Percentiles rank a stretch among this genome's conserved stretches.
phyloP scores from a whole-genome alignment of 2,797 vertebrate genomes.

The Lutjanus argentimaculatus region DNA sequence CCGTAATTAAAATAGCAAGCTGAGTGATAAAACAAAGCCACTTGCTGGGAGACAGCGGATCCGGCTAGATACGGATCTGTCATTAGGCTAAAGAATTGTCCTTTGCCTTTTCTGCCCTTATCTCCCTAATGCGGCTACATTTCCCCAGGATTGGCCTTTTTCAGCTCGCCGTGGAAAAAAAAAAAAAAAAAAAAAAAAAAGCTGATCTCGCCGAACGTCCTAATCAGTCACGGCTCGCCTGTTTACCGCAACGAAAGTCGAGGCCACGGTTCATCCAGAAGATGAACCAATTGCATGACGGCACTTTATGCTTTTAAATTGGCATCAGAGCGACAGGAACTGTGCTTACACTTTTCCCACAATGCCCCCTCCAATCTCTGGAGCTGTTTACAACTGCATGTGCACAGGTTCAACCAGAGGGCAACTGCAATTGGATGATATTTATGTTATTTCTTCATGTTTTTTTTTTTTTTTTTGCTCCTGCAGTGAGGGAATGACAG shows the following conservation, averaged over 20 bases:
- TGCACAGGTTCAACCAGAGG: slow-evolving; percentile 52
- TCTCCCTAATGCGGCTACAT: slow-evolving; percentile 77
- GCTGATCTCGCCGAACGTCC: slow-evolving; percentile 55
- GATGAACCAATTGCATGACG: slow-evolving; percentile 28
- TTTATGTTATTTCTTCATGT: slow-evolving; percentile 24
- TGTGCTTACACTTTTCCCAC: neutral
- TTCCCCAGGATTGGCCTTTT: slow-evolving; percentile 70
- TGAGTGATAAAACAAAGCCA: slow-evolving; percentile 83
- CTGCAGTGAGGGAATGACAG: slow-evolving; percentile 25
- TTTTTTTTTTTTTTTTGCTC: neutral
- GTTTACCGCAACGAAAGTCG: slow-evolving; percentile 51
- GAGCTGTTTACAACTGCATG: slow-evolving; percentile 24
- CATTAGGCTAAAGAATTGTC: slow-evolving; percentile 84
- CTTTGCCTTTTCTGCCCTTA: slow-evolving; percentile 80
- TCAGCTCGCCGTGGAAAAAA: neutral
- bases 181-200: slow-evolving; percentile 34
- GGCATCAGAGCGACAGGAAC: slow-evolving; percentile 31
- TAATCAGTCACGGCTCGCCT: slow-evolving; percentile 61
- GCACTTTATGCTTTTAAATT: slow-evolving; percentile 41
- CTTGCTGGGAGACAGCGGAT: slow-evolving; percentile 77
- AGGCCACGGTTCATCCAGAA: slow-evolving; percentile 50
- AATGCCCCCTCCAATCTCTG: slow-evolving; percentile 24
- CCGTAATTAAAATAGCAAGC: slow-evolving; percentile 85
- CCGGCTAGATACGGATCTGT: slow-evolving; percentile 81
- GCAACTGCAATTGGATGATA: slow-evolving; percentile 30